These are phyloP conservation scores for Mionectes olivaceus DNA, from an alignment of 2,797 vertebrate genomes.

Conservation along the genomic window DNA sequence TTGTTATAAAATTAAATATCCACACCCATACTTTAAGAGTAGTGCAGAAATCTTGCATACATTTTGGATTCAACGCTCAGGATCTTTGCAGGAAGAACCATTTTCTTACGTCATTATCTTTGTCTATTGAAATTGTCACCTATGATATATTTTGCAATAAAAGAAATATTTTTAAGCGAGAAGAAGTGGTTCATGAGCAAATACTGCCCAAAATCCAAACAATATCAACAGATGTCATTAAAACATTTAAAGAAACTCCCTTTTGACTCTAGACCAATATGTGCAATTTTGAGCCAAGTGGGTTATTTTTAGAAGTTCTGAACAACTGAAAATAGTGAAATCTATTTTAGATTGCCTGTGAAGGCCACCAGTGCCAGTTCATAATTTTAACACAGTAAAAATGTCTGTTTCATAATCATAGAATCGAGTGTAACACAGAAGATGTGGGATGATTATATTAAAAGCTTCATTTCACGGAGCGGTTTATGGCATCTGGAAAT, in stretches of 20 bases:
- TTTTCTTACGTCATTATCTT: background rate
- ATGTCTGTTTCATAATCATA: background rate
- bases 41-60: background rate
- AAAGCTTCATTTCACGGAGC: constrained; percentile 15
- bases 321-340: constrained; percentile 19
- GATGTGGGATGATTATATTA: background rate
- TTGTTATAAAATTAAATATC: background rate
- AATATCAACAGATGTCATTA: background rate
- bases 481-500: constrained; percentile 35
- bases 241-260: background rate
- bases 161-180: background rate
- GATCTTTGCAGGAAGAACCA: background rate
- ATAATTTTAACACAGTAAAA: background rate
- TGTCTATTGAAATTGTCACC: background rate
- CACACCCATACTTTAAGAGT: background rate
- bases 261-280: constrained; percentile 6
- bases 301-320: constrained; percentile 41
- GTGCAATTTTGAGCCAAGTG: background rate
- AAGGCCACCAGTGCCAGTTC: background rate
- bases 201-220: background rate
- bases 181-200: background rate
- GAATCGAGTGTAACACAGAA: constrained; percentile 29
- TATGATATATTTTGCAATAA: background rate
- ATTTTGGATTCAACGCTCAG: background rate
- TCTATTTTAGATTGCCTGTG: constrained; percentile 28